Conservation (phyloP, 2,888 invertebrate species). For the Hypsopygia costalis region DNA sequence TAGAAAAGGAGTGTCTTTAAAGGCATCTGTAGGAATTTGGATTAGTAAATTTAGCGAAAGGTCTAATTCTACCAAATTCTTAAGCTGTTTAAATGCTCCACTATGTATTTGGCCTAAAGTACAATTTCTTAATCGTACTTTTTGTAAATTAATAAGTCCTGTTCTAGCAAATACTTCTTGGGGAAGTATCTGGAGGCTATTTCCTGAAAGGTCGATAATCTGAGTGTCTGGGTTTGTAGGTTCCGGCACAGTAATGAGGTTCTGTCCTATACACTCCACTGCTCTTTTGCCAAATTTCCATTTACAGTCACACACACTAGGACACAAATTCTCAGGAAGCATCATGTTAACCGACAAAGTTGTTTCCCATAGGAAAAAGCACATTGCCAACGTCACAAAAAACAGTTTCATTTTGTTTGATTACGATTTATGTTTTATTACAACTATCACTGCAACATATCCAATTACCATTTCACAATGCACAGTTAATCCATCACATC, state of each 20-base stretch:
- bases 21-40: conserved; percentile 88
- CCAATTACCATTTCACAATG: conserved; percentile 28
- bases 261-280: conserved; percentile 92
- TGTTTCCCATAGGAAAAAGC: conserved; percentile 66
- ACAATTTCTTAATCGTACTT: conserved; percentile 91
- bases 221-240: conserved; percentile 94
- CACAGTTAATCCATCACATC: conserved; percentile 27
- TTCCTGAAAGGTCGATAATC: conserved; percentile 93
- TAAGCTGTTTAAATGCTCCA: conserved; percentile 91
- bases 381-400: conserved; percentile 56
- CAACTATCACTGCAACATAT: conserved; percentile 49
- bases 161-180: conserved; percentile 90
- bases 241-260: conserved; percentile 91
- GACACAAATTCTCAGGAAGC: conserved; percentile 82
- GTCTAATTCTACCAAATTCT: conserved; percentile 94
- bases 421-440: conserved; percentile 39
- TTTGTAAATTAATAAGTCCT: conserved; percentile 91
- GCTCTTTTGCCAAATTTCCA: conserved; percentile 97
- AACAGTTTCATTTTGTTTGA: conserved; percentile 71
- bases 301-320: conserved; percentile 91
- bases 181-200: conserved; percentile 91
- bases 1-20: conserved; percentile 89
- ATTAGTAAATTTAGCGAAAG: conserved; percentile 91
- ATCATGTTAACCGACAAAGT: conserved; percentile 59
- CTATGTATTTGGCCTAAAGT: conserved; percentile 92